phyloP scores from a whole-genome alignment of 2,797 vertebrate species.

The Onychomys arenicola region DNA sequence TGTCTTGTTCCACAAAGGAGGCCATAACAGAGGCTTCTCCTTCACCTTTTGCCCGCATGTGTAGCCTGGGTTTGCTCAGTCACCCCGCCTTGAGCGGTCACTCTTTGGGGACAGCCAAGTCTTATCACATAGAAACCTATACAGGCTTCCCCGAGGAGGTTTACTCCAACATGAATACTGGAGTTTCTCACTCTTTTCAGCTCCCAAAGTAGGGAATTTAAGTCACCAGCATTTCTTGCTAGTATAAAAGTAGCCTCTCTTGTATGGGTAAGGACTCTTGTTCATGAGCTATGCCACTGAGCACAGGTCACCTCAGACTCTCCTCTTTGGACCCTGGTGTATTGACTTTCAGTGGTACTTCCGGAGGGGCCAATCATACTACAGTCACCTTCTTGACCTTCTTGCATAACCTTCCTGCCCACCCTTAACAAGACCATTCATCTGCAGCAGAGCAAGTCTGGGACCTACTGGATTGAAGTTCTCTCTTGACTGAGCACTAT shows the following conservation, averaged over 20 bases:
- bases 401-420: too few relatives aligned
- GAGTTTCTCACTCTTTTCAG: rapidly evolving
- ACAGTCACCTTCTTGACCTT: background rate
- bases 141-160: rapidly evolving
- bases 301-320: background rate
- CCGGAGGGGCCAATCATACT: too few relatives aligned
- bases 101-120: background rate
- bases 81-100: rapidly evolving
- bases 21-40: rapidly evolving
- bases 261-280: rapidly evolving
- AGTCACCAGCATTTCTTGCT: background rate
- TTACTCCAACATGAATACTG: rapidly evolving
- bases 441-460: background rate
- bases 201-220: rapidly evolving
- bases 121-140: rapidly evolving
- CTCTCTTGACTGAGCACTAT: background rate
- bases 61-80: rapidly evolving
- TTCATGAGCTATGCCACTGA: rapidly evolving
- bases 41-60: too few relatives aligned
- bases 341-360: background rate
- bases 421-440: background rate
- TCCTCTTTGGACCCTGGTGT: background rate
- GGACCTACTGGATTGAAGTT: rapidly evolving
- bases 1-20: rapidly evolving
- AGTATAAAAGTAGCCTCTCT: rapidly evolving